Evolutionary conservation across 2,888 invertebrate species (phyloP).

Genomic region (Drymonia ruficornis): DNA sequence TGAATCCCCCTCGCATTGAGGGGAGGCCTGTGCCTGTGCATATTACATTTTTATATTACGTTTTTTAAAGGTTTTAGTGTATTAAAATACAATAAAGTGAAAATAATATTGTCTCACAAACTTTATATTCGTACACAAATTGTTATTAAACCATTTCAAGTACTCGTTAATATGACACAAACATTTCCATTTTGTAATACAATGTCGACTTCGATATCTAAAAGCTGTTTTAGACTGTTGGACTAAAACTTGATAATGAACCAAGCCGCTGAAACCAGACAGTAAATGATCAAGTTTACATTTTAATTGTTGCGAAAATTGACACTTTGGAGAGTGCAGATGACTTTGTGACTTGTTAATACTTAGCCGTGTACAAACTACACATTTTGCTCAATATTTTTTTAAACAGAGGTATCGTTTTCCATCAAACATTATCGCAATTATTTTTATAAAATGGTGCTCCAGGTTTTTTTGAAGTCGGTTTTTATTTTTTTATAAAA

Average conservation of each 20-base stretch:
- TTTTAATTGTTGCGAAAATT: conserved; percentile 8
- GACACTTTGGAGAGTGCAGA: neutral
- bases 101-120: too few species aligned
- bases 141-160: neutral
- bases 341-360: neutral
- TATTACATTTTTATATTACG: too few species aligned
- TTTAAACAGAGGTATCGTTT: too few species aligned
- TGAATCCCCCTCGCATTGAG: too few species aligned
- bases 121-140: neutral
- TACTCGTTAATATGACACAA: neutral
- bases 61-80: too few species aligned
- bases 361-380: neutral
- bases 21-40: too few species aligned
- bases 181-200: neutral
- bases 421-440: too few species aligned
- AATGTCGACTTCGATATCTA: conserved; percentile 3
- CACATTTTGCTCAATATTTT: too few species aligned
- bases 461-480: too few species aligned
- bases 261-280: conserved; percentile 10
- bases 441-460: too few species aligned
- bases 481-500: too few species aligned
- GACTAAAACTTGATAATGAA: conserved; percentile 27
- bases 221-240: conserved; percentile 6
- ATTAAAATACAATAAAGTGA: too few species aligned
- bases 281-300: conserved; percentile 15